Conservation (phyloP, 1,140 invertebrate species). For the Drosophila orosa region DNA sequence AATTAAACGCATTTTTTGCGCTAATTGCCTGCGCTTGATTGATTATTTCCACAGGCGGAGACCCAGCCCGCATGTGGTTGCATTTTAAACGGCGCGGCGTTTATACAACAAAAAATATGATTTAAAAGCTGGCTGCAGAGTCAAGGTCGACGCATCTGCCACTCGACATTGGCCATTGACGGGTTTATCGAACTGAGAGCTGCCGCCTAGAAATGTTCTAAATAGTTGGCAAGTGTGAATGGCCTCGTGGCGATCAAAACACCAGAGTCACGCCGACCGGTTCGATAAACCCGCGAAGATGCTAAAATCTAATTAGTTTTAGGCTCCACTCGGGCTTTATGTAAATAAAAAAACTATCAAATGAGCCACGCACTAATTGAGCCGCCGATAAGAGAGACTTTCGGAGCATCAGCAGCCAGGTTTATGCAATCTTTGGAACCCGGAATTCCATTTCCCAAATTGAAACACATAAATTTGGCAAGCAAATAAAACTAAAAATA, state of each 20-base stretch:
- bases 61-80: slow-evolving; percentile 56
- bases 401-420: background rate
- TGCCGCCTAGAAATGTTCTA: slow-evolving; percentile 58
- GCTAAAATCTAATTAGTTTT: slow-evolving; percentile 63
- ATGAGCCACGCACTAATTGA: slow-evolving; percentile 54
- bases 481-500: slow-evolving; percentile 43
- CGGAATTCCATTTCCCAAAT: slow-evolving; percentile 64
- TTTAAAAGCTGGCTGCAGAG: slow-evolving; percentile 35
- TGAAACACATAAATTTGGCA: slow-evolving; percentile 67
- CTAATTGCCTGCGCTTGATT: slow-evolving; percentile 58
- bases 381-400: slow-evolving; percentile 27
- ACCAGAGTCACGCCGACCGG: slow-evolving; percentile 38
- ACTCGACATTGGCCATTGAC: slow-evolving; percentile 40
- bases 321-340: slow-evolving; percentile 56
- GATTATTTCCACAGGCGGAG: slow-evolving; percentile 54
- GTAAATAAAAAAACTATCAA: slow-evolving; percentile 52
- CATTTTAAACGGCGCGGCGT: slow-evolving; percentile 22
- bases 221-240: slow-evolving; percentile 59
- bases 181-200: slow-evolving; percentile 10
- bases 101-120: slow-evolving; percentile 1
- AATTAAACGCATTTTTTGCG: slow-evolving; percentile 59
- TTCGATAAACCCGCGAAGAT: slow-evolving; percentile 60
- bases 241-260: slow-evolving; percentile 40
- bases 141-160: slow-evolving; percentile 66
- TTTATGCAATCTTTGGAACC: slow-evolving; percentile 57